Evolutionary conservation across 2,113 vertebrate species (phyloP).

Genomic region (Castor canadensis): DNA sequence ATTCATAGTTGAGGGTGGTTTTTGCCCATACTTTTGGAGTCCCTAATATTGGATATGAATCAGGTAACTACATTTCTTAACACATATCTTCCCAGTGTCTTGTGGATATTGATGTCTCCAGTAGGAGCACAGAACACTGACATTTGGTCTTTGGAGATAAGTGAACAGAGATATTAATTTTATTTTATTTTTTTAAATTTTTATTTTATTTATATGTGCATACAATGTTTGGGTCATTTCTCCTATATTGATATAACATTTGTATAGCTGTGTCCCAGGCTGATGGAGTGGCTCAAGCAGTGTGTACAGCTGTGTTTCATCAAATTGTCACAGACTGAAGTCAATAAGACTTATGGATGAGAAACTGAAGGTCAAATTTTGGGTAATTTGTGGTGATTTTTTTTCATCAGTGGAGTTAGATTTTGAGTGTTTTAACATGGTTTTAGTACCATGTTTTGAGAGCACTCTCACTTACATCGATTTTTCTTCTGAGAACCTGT

Average conservation of each 20-base stretch:
- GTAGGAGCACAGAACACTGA: background rate
- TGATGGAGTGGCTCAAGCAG: too few relatives aligned
- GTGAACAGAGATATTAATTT: constrained; percentile 10
- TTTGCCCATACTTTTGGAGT: background rate
- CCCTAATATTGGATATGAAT: background rate
- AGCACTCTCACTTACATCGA: constrained; percentile 30
- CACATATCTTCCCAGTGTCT: background rate
- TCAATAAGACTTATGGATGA: background rate
- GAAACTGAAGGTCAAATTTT: constrained; percentile 15
- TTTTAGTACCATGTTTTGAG: constrained; percentile 29
- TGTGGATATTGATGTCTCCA: background rate
- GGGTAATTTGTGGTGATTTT: background rate
- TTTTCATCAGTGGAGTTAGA: background rate
- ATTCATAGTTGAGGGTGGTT: background rate
- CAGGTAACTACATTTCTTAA: constrained; percentile 21
- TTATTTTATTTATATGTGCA: too few relatives aligned
- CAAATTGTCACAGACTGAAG: constrained; percentile 4
- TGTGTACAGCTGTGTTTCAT: background rate
- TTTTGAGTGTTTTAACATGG: constrained; percentile 5
- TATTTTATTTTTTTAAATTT: too few relatives aligned
- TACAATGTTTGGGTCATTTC: too few relatives aligned
- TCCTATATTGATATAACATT: background rate
- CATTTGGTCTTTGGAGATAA: constrained; percentile 45
- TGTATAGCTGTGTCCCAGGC: background rate
- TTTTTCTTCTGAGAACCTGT: constrained; percentile 47